Evolutionary conservation across 1,140 invertebrate species (phyloP).

Genomic region (Leptinotarsa texana): DNA sequence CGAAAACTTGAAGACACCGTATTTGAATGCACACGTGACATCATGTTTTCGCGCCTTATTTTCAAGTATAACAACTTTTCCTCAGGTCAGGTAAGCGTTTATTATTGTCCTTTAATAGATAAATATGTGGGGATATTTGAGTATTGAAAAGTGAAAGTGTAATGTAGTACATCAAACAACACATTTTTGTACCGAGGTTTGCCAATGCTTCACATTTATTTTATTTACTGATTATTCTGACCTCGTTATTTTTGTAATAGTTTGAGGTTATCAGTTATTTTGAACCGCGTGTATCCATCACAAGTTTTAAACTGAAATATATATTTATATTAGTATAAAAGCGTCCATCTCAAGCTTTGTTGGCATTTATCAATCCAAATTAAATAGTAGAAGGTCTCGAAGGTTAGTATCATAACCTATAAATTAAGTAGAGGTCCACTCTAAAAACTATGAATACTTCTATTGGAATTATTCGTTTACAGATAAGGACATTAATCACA

Average conservation of each 20-base stretch:
- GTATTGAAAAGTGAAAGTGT: too few species aligned
- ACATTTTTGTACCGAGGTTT: too few species aligned
- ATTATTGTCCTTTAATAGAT: background rate
- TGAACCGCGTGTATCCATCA: background rate
- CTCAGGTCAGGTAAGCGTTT: conserved; percentile 28
- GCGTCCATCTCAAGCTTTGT: too few species aligned
- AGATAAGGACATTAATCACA: conserved; percentile 8
- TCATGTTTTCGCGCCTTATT: conserved; percentile 42
- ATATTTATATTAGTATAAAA: conserved; percentile 3
- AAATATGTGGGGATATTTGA: too few species aligned
- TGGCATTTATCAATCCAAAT: too few species aligned
- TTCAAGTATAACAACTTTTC: conserved; percentile 39
- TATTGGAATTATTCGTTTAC: conserved; percentile 11
- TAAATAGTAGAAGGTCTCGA: too few species aligned
- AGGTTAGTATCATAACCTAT: conserved; percentile 24
- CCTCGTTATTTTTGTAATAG: background rate
- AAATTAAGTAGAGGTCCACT: background rate
- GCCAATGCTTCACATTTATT: too few species aligned
- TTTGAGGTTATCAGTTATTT: conserved; percentile 2
- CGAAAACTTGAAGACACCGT: too few species aligned
- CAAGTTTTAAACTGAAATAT: background rate
- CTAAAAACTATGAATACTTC: conserved; percentile 11
- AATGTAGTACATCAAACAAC: background rate
- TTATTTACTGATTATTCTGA: background rate
- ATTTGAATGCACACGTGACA: background rate